Conservation (phyloP, 2,797 vertebrate genomes). For the Tragelaphus oryx region DNA sequence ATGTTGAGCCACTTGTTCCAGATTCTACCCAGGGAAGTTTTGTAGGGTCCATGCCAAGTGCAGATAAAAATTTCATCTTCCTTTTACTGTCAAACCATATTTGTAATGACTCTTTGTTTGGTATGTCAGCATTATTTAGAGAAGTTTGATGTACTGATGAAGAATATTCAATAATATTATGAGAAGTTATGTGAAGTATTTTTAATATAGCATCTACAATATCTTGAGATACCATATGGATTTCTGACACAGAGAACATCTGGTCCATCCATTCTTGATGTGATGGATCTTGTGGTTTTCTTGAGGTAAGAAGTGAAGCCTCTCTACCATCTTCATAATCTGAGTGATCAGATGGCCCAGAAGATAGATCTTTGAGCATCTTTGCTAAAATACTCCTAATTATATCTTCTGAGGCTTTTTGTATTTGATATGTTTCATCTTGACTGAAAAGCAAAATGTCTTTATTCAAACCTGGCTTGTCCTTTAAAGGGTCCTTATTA, state of each 20-base stretch:
- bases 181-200: slow-evolving; percentile 22
- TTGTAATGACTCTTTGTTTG: slow-evolving; percentile 1
- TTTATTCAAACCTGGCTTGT: background rate
- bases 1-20: background rate
- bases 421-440: slow-evolving; percentile 36
- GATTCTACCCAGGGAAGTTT: background rate
- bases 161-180: background rate
- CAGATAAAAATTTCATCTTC: slow-evolving; percentile 4
- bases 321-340: background rate
- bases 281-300: background rate
- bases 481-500: background rate
- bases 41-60: background rate
- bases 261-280: background rate
- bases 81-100: slow-evolving; percentile 2
- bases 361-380: slow-evolving; percentile 7
- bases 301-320: background rate
- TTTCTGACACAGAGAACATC: slow-evolving; percentile 32
- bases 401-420: slow-evolving; percentile 28
- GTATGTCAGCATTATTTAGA: background rate
- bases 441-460: background rate
- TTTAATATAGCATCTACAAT: slow-evolving; percentile 25
- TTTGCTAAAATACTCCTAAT: slow-evolving; percentile 30
- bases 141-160: background rate
- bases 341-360: background rate
- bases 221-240: background rate